Conservation (phyloP, 2,888 invertebrate genomes). For the Dascillus cervinus region DNA sequence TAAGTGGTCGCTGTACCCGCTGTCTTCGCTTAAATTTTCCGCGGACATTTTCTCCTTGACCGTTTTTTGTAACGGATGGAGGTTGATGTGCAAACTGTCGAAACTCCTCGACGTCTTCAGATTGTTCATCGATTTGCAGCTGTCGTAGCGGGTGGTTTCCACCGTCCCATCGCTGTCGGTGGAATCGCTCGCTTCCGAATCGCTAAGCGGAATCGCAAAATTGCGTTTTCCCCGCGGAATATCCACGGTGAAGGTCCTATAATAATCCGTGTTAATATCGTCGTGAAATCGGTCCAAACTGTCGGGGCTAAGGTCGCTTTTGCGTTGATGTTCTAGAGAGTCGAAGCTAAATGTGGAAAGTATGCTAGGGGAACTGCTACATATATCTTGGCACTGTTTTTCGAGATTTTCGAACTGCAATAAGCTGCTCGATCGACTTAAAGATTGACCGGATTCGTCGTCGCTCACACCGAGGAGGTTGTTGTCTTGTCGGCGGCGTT, state of each 20-base stretch:
- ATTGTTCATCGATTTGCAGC: constrained; percentile 36
- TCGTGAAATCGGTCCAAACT: constrained; percentile 43
- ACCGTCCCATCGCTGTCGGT: constrained; percentile 31
- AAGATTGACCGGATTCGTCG: constrained; percentile 48
- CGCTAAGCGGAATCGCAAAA: constrained; percentile 30
- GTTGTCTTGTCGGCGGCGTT: constrained; percentile 58
- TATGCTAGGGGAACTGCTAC: constrained; percentile 43
- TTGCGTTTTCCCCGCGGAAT: constrained; percentile 20
- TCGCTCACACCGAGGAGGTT: constrained; percentile 30
- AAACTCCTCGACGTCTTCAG: constrained; percentile 42
- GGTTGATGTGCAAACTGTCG: constrained; percentile 25
- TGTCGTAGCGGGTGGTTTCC: constrained; percentile 32
- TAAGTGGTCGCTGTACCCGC: constrained; percentile 61
- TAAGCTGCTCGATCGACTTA: constrained; percentile 72
- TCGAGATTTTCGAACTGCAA: constrained; percentile 81
- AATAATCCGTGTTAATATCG: constrained; percentile 34
- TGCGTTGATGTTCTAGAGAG: constrained; percentile 44
- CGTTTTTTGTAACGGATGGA: constrained; percentile 17
- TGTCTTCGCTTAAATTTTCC: constrained; percentile 75
- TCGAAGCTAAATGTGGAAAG: constrained; percentile 48
- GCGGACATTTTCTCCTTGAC: constrained; percentile 51
- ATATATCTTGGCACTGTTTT: constrained; percentile 52
- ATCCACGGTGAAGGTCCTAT: constrained; percentile 33
- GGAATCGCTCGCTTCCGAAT: constrained; percentile 42
- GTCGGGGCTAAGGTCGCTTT: constrained; percentile 43